A percentile compares a stretch with the other conserved stretches of the same genome.
Evolutionary conservation across 53 echinoderm and acorn worm genomes (phyloP).

Genomic region (Glandiceps talaboti): DNA sequence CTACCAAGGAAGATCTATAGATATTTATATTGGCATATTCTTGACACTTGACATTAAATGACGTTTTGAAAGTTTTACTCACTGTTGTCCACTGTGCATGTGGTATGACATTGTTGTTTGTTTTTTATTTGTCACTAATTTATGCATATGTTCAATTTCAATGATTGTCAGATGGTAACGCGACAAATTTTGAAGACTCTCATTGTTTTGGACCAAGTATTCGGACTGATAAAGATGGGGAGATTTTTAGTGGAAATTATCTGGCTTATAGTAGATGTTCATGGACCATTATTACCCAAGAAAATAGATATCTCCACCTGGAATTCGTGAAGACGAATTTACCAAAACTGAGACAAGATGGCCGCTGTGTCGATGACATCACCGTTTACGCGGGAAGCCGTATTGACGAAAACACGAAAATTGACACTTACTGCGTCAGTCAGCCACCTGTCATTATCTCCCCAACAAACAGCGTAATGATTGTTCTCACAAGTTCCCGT

Average conservation of each 20-base stretch:
- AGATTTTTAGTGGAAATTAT: background rate
- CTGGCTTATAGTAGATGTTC: background rate
- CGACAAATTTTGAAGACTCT: too few relatives aligned
- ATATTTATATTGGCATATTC: too few relatives aligned
- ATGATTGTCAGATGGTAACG: too few relatives aligned
- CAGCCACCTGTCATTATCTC: background rate
- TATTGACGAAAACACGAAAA: background rate
- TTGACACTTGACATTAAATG: too few relatives aligned
- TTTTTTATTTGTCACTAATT: too few relatives aligned
- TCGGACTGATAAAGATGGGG: background rate
- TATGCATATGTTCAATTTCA: too few relatives aligned
- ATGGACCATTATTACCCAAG: background rate
- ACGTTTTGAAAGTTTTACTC: too few relatives aligned
- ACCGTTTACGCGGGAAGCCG: background rate
- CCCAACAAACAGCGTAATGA: background rate
- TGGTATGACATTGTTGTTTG: too few relatives aligned
- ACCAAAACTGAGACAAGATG: background rate
- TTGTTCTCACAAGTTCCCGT: background rate
- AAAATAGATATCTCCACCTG: background rate
- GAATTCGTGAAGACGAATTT: background rate
- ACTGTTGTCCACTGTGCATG: too few relatives aligned
- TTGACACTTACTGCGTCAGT: background rate
- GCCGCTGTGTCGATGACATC: background rate
- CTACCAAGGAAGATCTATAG: too few relatives aligned
- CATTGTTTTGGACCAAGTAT: too few relatives aligned